Conservation (phyloP, 1,140 invertebrate genomes). For the Eueides isabella region DNA sequence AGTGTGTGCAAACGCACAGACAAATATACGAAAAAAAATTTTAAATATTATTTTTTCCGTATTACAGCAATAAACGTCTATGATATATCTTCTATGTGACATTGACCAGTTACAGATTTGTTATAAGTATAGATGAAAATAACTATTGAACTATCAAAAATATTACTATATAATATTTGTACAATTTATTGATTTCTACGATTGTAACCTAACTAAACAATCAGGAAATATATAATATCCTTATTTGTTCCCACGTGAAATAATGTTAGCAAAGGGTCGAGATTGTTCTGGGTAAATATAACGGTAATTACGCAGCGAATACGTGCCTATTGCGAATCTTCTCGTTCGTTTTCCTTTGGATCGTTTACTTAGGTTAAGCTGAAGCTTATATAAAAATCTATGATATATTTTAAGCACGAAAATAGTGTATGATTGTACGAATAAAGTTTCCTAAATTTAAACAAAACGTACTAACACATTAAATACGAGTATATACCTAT, state of each 20-base stretch:
- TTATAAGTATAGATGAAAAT: too few relatives aligned
- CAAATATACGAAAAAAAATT: too few relatives aligned
- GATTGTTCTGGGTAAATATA: slow-evolving; percentile 8
- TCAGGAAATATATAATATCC: slow-evolving; percentile 13
- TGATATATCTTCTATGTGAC: too few relatives aligned
- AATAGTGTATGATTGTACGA: too few relatives aligned
- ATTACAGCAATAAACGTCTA: too few relatives aligned
- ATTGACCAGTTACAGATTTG: too few relatives aligned
- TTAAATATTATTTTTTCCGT: too few relatives aligned
- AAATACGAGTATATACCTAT: too few relatives aligned
- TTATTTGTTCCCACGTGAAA: slow-evolving; percentile 12
- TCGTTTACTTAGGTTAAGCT: background rate
- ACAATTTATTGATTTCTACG: background rate
- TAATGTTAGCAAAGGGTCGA: slow-evolving; percentile 13
- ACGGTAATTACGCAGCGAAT: background rate
- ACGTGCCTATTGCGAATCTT: background rate
- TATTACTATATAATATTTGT: background rate
- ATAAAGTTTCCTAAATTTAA: too few relatives aligned
- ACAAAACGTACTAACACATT: too few relatives aligned
- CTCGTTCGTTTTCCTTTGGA: background rate
- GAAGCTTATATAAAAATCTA: background rate
- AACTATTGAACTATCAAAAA: too few relatives aligned
- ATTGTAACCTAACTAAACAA: slow-evolving; percentile 18
- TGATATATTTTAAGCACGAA: background rate
- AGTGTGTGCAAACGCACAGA: too few relatives aligned